Base-by-base conservation (phyloP, 2,797 vertebrate species). In the Balearica regulorum region DNA sequence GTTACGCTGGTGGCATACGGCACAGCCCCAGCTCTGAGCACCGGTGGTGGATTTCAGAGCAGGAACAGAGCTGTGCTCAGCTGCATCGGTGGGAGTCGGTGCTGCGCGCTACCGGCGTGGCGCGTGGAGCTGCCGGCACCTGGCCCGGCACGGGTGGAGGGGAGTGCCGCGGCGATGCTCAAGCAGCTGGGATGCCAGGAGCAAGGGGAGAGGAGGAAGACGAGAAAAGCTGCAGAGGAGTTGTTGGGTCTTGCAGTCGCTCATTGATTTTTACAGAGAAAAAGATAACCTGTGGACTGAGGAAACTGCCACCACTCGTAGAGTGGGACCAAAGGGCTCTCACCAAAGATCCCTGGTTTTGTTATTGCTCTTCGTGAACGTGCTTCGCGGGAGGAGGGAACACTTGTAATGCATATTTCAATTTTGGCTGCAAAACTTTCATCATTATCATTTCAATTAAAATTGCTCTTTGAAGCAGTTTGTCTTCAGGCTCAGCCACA, bases 361-460 rank as follows among this genome's bases (percentile, higher is more conserved):
- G 68, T 68, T 69, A 19, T 39, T 71, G 87, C 44, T 82, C 29
- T 64, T 72, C 12, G 1, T 37, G 73, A 85, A 41, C 3, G 2
- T 10, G 5, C 51, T 86, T 72, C 7, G 48, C 6, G 5, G 77
- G 37, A 76, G 79, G 48, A 91, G 24, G 19, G 61, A 29, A 78
- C 21, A 35, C 46, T 93, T 6, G 68, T 13, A 76, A 92, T 0
- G 37, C 46, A 9, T 35, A 83, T 57, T 80, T 80, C 39, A 16
- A 37, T 95, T 94, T 81, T n/a, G 84, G 55, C 76, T 65, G 75
- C 69, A 66, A 90, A 94, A 91, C 78, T 61, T 87, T 62, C 87
- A 57, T 90, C 93, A 91, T 97, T 96, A 94, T 83, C 37, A 96
- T 96, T 97, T 96, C 97, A 97, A 94, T 96, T 97, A 97, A 97